These are phyloP conservation scores for Bagarius yarrelli DNA, from an alignment of 2,113 vertebrate species.

Conservation along the genomic window DNA sequence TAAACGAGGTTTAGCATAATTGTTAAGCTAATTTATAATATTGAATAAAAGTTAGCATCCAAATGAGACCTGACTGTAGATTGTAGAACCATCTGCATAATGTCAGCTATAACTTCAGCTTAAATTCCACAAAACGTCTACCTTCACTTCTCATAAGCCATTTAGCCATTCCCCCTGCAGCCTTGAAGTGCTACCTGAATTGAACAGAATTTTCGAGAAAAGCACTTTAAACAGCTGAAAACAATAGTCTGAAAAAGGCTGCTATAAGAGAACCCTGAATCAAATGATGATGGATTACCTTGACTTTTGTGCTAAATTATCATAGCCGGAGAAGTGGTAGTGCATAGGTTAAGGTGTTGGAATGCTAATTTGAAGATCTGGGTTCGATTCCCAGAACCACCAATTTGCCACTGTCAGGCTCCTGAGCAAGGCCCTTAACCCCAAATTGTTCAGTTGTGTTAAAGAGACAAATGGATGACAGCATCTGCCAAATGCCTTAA, in stretches of 20 bases:
- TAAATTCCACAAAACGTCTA: not conserved
- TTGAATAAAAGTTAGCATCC: not conserved
- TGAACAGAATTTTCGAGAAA: constrained; percentile 29
- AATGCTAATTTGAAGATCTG: no score
- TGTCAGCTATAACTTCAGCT: not conserved
- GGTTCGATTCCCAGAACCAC: no score
- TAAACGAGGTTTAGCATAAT: not conserved
- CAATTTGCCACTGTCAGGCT: no score
- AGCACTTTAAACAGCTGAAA: constrained; percentile 24
- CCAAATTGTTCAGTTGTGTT: no score
- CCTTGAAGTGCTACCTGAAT: constrained; percentile 30
- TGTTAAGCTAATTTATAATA: not conserved
- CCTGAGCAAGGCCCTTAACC: no score
- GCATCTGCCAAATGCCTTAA: no score
- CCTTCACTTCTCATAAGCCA: not conserved
- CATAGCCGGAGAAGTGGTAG: no score
- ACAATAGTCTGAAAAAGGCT: constrained; percentile 6
- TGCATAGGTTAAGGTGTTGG: no score
- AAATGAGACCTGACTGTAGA: not conserved
- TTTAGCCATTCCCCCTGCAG: not conserved
- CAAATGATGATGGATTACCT: constrained; percentile 35
- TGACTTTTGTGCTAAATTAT: constrained; percentile 25
- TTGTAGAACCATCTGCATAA: not conserved
- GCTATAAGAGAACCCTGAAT: constrained; percentile 17
- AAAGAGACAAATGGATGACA: no score